Evolutionary conservation across 2,888 invertebrate genomes (phyloP).

Genomic region (Pristionchus mayeri): DNA sequence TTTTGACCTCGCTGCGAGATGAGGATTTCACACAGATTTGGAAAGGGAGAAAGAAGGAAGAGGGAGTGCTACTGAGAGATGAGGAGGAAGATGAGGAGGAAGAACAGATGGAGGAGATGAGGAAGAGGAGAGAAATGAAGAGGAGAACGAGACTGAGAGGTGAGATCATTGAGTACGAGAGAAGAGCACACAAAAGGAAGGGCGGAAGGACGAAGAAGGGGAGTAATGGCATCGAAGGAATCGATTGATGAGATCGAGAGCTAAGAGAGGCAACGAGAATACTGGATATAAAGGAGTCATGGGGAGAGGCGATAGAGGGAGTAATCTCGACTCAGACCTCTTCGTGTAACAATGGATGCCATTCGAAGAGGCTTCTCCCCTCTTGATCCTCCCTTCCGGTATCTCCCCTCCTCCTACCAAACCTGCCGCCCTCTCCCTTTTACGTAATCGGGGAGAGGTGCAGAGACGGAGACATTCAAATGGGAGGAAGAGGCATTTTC

Average conservation of each 20-base stretch:
- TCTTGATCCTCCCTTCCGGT: constrained; percentile 25
- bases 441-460: constrained; percentile 1
- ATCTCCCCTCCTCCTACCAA: background rate
- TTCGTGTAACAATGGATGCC: background rate
- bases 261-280: background rate
- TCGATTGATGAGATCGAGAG: constrained; percentile 11
- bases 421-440: constrained; percentile 15
- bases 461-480: constrained; percentile 30
- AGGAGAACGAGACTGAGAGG: background rate
- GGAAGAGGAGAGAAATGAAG: background rate
- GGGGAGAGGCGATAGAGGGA: constrained; percentile 5
- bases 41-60: background rate
- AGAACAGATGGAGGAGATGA: background rate
- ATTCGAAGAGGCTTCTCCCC: background rate
- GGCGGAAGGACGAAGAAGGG: too few species aligned
- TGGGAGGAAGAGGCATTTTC: background rate
- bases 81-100: background rate
- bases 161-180: constrained; percentile 5
- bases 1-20: constrained; percentile 27
- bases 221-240: too few species aligned
- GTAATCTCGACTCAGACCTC: constrained; percentile 14
- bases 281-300: constrained; percentile 31
- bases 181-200: constrained; percentile 14
- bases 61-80: background rate
- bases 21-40: background rate